Base-by-base conservation (phyloP, 1,140 invertebrate species). In the Tetragonula clypearis region DNA sequence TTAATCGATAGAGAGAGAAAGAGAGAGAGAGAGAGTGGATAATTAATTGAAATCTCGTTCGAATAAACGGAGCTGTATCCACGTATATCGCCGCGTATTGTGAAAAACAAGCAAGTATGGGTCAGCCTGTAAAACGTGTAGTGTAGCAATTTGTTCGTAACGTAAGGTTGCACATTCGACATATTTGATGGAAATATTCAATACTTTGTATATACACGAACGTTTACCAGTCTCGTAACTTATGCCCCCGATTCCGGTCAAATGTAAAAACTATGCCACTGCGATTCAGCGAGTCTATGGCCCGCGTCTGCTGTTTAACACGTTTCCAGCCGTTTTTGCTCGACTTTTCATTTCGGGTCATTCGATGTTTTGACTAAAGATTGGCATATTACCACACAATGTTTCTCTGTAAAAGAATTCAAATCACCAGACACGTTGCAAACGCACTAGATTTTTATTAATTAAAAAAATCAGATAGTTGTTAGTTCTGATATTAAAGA, bases 241-340 rank as follows among this genome's bases (percentile, higher is more conserved):
- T 15, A 12, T 35, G 41, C 0, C 60, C 53, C 53, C 84, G 84
- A 81, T 85, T 85, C 72, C 71, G 71, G 79, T 85, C 84, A 85
- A 68, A 81, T 68, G 78, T 85, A 85, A 85, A 85, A 85, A 85
- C 60, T 35, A n/a, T 85, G 14, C 60, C n/a, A 79, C 72, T 84
- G 66, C 82, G 26, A 84, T 84, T 75, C 84, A 69, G 30, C 72
- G 12, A 75, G 49, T 73, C 78, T 68, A 81, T 53, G 79, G 69
- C 21, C 55, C 49, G 84, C 79, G 68, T 81, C 71, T 85, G 78
- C 30, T 81, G 83, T 80, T 85, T 69, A 53, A 30, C 30, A 30
- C 30, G 30, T 30, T 30, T 30, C 1, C 30, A 30, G 30, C 30
- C 1, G 1, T 30, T 30, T 30, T 30, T 1, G 30, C 30, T 30